These are phyloP conservation scores for Platyrinchus mystaceus DNA, from an alignment of 2,797 vertebrate genomes.

Conservation along the genomic window DNA sequence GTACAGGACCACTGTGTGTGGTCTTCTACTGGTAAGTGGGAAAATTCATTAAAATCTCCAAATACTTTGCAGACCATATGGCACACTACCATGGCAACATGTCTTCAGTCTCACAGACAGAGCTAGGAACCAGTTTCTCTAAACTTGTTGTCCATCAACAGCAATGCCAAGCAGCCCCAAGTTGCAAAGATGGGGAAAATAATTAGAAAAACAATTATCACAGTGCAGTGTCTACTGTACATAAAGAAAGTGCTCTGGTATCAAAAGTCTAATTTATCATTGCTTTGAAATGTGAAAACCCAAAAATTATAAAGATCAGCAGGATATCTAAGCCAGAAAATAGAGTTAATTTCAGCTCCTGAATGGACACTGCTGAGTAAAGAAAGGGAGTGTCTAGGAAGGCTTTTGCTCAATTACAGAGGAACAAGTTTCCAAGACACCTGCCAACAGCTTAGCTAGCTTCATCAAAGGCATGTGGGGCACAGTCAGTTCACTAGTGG, in stretches of 20 bases:
- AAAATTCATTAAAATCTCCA: background rate
- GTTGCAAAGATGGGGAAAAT: background rate
- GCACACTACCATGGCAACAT: background rate
- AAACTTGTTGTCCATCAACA: background rate
- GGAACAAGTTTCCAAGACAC: background rate
- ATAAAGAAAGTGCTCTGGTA: background rate
- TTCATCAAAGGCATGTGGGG: background rate
- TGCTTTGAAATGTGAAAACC: background rate
- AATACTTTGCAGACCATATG: background rate
- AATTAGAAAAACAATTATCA: background rate
- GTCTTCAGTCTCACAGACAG: background rate
- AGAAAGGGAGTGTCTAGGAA: background rate
- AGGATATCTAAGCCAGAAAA: background rate
- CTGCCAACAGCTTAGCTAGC: background rate
- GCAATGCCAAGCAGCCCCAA: background rate
- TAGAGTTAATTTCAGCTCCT: background rate
- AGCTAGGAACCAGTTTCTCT: background rate
- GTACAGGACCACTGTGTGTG: fast-evolving
- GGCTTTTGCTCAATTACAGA: background rate
- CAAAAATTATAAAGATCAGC: background rate
- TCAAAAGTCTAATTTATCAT: background rate
- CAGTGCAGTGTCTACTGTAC: fast-evolving
- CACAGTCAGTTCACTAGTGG: background rate
- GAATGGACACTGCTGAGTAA: background rate
- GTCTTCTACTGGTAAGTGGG: too few species aligned